phyloP scores from a whole-genome alignment of 2,113 vertebrate species.

The Piprites chloris region DNA sequence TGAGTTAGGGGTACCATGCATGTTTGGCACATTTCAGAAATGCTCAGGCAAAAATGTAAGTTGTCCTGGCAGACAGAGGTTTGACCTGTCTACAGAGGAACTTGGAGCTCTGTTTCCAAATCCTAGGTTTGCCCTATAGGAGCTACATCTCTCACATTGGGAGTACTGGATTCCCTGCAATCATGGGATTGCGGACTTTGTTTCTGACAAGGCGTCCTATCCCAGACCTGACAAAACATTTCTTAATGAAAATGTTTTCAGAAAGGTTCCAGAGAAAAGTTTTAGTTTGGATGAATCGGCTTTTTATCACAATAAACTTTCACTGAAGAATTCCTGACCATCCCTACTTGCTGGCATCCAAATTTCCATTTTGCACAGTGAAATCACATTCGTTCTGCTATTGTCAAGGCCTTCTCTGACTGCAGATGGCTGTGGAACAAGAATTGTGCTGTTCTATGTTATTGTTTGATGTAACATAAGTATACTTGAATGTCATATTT shows the following conservation, averaged over 20 bases:
- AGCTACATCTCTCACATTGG: neutral
- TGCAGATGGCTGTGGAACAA: neutral
- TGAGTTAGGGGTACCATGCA: neutral
- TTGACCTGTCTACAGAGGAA: neutral
- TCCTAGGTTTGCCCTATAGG: neutral
- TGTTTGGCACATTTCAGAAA: neutral
- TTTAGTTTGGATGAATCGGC: neutral
- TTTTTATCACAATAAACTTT: neutral
- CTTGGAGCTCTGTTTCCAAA: neutral
- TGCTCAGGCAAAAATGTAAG: neutral
- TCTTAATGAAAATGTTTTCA: neutral
- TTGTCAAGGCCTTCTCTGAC: neutral
- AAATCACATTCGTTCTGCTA: neutral
- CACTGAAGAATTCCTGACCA: neutral
- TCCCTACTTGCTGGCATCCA: neutral
- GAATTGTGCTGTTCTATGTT: neutral
- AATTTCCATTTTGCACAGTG: neutral
- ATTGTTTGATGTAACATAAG: neutral
- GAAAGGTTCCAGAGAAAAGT: neutral
- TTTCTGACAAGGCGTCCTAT: neutral
- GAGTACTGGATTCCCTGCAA: rapidly evolving
- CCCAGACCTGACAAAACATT: neutral
- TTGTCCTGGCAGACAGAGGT: neutral
- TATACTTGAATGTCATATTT: neutral
- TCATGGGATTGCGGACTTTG: neutral